Percentiles rank a stretch among this genome's conserved stretches.
phyloP scores from a whole-genome alignment of 2,888 invertebrate species.

The Mycalesis mineus region DNA sequence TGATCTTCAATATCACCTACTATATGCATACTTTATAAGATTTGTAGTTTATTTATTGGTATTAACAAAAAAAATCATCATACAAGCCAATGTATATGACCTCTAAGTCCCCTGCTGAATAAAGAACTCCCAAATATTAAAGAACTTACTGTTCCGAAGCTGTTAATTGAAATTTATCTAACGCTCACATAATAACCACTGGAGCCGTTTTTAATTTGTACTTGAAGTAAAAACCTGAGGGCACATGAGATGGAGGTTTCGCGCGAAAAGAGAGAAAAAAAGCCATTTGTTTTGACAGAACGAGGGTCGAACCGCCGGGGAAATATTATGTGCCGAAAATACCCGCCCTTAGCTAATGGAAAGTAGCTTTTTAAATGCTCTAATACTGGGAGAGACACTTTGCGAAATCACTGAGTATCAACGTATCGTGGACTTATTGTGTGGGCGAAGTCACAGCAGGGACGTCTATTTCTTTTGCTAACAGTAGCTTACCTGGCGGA shows the following conservation, averaged over 20 bases:
- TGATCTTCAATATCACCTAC: no score
- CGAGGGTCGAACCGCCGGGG: slow-evolving; percentile 48
- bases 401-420: not conserved
- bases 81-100: no score
- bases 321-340: slow-evolving; percentile 40
- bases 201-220: slow-evolving; percentile 68
- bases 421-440: no score
- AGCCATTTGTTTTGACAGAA: slow-evolving; percentile 64
- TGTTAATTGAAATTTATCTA: slow-evolving; percentile 28
- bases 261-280: slow-evolving; percentile 43
- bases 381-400: slow-evolving; percentile 21
- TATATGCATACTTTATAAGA: no score
- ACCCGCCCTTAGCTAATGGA: slow-evolving; percentile 31
- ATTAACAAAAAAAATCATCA: no score
- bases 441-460: no score
- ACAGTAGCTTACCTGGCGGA: no score
- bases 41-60: no score
- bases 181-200: slow-evolving; percentile 36
- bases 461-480: no score
- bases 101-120: no score
- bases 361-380: slow-evolving; percentile 31
- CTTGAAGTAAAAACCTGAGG: slow-evolving; percentile 69
- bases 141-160: no score
- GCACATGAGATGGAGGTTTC: slow-evolving; percentile 46
- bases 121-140: no score